Evolutionary conservation across 2,888 invertebrate genomes (phyloP).

Genomic region (Cephus pygmeus): DNA sequence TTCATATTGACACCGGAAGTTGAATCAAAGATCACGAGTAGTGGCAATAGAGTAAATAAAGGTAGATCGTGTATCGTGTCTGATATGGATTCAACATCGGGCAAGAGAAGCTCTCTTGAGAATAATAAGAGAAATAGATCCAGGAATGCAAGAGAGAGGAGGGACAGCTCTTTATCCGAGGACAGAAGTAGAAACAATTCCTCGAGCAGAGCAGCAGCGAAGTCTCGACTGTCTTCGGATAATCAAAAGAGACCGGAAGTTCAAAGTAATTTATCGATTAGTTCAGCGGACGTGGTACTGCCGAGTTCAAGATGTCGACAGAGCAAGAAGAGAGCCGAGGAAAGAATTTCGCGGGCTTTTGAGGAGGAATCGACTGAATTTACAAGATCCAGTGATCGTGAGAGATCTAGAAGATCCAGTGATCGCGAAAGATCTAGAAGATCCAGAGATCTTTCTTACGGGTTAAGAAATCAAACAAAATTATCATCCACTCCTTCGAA

Average conservation of each 20-base stretch:
- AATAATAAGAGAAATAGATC: conserved; percentile 4
- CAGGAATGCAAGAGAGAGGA: background rate
- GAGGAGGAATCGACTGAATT: conserved; percentile 43
- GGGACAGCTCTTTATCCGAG: background rate
- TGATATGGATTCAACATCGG: background rate
- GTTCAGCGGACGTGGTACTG: conserved; percentile 15
- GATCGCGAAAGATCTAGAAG: conserved; percentile 12
- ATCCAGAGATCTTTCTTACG: conserved; percentile 21
- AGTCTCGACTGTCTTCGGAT: background rate
- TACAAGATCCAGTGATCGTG: conserved; percentile 22
- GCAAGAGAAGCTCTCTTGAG: background rate
- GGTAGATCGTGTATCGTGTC: background rate
- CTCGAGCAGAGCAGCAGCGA: background rate
- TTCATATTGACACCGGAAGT: background rate
- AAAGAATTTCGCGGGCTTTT: conserved; percentile 55
- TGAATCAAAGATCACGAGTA: background rate
- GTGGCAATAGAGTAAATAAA: background rate
- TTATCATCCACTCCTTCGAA: conserved; percentile 1
- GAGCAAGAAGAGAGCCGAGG: conserved; percentile 60
- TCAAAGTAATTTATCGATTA: background rate
- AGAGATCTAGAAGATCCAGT: conserved; percentile 18
- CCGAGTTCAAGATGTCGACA: conserved; percentile 47
- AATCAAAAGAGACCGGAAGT: conserved; percentile 6
- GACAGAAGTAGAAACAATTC: background rate
- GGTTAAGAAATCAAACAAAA: conserved; percentile 29